Evolutionary conservation across 2,888 invertebrate genomes (phyloP).

Genomic region (Molanna angustata): DNA sequence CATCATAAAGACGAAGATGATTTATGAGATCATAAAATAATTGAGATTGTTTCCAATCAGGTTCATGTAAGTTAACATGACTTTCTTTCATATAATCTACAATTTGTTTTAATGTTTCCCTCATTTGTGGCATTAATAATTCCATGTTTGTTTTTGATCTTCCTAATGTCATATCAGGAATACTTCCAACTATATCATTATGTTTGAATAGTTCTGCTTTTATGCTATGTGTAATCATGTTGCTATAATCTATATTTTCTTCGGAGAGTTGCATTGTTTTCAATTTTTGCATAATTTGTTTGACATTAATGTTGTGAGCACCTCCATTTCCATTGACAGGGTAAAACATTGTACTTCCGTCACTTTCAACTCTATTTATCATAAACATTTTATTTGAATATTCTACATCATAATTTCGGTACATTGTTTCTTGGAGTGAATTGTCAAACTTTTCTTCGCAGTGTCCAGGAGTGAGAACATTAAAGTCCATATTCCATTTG

Average conservation of each 20-base stretch:
- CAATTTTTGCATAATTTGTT: slow-evolving; percentile 39
- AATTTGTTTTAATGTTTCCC: slow-evolving; percentile 39
- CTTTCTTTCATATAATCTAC: slow-evolving; percentile 40
- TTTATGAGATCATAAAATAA: slow-evolving; percentile 34
- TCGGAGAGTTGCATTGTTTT: background rate
- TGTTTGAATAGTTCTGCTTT: slow-evolving; percentile 36
- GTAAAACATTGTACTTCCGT: slow-evolving; percentile 36
- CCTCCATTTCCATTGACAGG: slow-evolving; percentile 37
- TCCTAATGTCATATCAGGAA: slow-evolving; percentile 40
- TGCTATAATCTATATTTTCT: slow-evolving; percentile 1
- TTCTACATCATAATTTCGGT: slow-evolving; percentile 35
- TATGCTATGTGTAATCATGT: slow-evolving; percentile 34
- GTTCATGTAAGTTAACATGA: slow-evolving; percentile 37
- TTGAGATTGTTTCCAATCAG: slow-evolving; percentile 10
- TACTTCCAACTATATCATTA: slow-evolving; percentile 32
- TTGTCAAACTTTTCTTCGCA: slow-evolving; percentile 39
- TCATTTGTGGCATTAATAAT: slow-evolving; percentile 35
- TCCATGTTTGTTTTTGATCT: slow-evolving; percentile 38
- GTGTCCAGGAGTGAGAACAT: slow-evolving; percentile 33
- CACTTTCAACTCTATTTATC: slow-evolving; percentile 35
- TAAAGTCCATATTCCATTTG: slow-evolving; percentile 36
- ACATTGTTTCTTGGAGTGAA: slow-evolving; percentile 35
- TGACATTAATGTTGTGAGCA: slow-evolving; percentile 41
- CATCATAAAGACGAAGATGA: slow-evolving; percentile 36
- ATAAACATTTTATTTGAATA: slow-evolving; percentile 32